Percentiles rank a stretch among this genome's conserved stretches.
These are phyloP conservation scores for Sporophila hypoxantha DNA, from an alignment of 2,113 vertebrate species.

Conservation along the genomic window DNA sequence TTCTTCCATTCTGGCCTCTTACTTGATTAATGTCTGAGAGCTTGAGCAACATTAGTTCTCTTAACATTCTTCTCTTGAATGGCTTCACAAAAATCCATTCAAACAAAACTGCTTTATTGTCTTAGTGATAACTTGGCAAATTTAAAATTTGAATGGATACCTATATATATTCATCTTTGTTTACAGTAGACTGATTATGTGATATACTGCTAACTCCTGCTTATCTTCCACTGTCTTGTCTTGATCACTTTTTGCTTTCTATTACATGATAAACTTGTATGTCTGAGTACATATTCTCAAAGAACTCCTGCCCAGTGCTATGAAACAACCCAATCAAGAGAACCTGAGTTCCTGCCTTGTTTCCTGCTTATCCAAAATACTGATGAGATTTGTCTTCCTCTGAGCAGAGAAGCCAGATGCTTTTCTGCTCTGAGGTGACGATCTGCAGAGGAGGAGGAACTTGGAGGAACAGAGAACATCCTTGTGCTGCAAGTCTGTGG, in stretches of 20 bases:
- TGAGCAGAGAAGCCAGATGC: not conserved
- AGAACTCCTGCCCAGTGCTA: not conserved
- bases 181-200: not conserved
- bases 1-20: not conserved
- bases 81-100: not conserved
- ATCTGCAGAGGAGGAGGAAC: not conserved
- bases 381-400: not conserved
- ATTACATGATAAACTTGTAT: not conserved
- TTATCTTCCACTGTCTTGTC: not conserved
- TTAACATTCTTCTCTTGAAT: not conserved
- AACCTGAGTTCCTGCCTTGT: not conserved
- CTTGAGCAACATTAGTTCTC: not conserved
- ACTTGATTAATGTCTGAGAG: not conserved
- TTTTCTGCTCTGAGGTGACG: not conserved
- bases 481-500: not conserved
- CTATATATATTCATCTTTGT: not conserved
- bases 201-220: not conserved
- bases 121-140: not conserved
- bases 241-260: not conserved
- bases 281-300: not conserved
- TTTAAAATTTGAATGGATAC: not conserved
- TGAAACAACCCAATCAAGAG: not conserved
- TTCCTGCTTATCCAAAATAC: not conserved
- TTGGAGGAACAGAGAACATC: not conserved
- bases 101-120: not conserved